Evolutionary conservation across 37 sponge, comb jelly and placozoan genomes (phyloP).

Genomic region (Ephydatia muelleri): DNA sequence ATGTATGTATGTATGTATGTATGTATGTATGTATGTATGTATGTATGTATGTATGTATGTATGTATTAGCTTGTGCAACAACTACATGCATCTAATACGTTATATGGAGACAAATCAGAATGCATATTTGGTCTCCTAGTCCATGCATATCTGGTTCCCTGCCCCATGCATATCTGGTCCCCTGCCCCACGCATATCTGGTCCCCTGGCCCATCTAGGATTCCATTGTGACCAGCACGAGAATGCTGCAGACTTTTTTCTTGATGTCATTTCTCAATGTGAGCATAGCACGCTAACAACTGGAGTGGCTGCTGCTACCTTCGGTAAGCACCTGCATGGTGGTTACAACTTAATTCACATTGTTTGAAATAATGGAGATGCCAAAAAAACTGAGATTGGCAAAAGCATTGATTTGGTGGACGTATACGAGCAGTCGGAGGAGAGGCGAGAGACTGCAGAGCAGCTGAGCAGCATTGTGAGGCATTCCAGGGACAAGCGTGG

Average conservation of each 20-base stretch:
- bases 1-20: too few relatives aligned
- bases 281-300: neutral
- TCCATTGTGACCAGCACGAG: constrained; percentile 77
- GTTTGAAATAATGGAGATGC: neutral
- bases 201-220: too few relatives aligned
- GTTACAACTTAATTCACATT: neutral
- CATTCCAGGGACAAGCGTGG: neutral
- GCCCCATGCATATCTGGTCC: too few relatives aligned
- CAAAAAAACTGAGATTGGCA: neutral
- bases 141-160: too few relatives aligned
- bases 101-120: too few relatives aligned
- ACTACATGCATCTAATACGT: too few relatives aligned
- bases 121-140: too few relatives aligned
- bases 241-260: constrained; percentile 90
- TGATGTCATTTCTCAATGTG: constrained; percentile 70
- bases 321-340: neutral
- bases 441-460: neutral
- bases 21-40: too few relatives aligned
- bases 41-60: too few relatives aligned
- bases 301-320: too few relatives aligned
- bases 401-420: constrained; percentile 13
- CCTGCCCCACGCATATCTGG: too few relatives aligned
- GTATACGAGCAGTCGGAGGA: constrained; percentile 13
- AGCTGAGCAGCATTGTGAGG: constrained; percentile 1
- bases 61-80: too few relatives aligned